A percentile compares a stretch with the other conserved stretches of the same genome.
phyloP scores from a whole-genome alignment of 2,113 vertebrate genomes.

The Trochalopteron elliotii region DNA sequence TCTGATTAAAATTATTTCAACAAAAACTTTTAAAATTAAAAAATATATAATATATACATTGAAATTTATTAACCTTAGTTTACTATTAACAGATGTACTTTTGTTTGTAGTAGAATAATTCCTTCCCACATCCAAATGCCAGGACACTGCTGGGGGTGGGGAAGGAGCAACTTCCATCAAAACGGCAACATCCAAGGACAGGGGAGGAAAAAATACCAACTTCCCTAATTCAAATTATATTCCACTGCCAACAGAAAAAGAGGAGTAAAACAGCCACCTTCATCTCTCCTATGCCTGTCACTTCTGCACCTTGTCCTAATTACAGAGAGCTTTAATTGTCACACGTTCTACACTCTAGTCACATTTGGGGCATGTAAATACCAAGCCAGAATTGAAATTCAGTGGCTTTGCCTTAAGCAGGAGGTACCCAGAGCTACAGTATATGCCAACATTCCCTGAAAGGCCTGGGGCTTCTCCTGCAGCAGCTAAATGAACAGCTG shows the following conservation, averaged over 20 bases:
- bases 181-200: background rate
- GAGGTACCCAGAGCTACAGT: background rate
- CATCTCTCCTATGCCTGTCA: background rate
- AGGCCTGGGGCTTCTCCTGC: background rate
- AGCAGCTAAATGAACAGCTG: background rate
- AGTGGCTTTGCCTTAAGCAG: background rate
- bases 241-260: background rate
- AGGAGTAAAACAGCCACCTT: background rate
- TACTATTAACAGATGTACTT: background rate
- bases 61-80: background rate
- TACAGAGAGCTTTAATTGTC: background rate
- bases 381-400: background rate
- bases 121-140: background rate
- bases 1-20: background rate
- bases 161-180: background rate
- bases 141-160: background rate
- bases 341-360: accelerated
- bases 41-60: background rate
- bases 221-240: background rate
- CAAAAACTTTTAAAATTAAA: background rate
- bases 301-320: background rate
- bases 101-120: background rate
- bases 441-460: background rate
- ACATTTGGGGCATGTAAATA: background rate
- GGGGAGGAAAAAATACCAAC: background rate